A percentile compares a stretch with the other conserved stretches of the same genome.
Evolutionary conservation across 1,140 invertebrate species (phyloP).

Genomic region (Eciton burchellii): DNA sequence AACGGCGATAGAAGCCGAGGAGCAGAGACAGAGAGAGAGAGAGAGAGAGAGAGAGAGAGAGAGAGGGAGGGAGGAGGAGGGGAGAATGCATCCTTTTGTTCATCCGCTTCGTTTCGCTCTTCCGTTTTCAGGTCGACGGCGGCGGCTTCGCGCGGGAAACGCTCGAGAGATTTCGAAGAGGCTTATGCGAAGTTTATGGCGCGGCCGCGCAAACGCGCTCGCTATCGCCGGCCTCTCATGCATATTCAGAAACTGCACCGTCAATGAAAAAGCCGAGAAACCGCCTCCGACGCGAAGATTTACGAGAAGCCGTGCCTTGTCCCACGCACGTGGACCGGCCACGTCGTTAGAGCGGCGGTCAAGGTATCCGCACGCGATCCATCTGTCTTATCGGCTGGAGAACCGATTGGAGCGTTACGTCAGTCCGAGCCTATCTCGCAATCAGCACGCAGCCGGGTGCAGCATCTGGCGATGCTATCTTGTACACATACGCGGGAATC

Average conservation of each 20-base stretch:
- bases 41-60: not conserved
- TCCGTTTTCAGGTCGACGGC: conserved; percentile 47
- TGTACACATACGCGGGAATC: not conserved
- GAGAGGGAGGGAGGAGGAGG: not conserved
- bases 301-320: conserved; percentile 8
- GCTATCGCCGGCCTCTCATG: conserved; percentile 65
- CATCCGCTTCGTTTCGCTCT: conserved; percentile 34
- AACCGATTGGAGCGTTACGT: not conserved
- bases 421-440: not conserved
- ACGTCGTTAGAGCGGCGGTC: not conserved
- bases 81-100: conserved; percentile 43
- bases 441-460: not conserved
- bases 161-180: conserved; percentile 38
- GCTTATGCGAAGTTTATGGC: conserved; percentile 55
- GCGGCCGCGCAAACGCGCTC: conserved; percentile 9
- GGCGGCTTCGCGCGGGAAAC: conserved; percentile 37
- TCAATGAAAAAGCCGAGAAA: conserved; percentile 61
- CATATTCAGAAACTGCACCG: conserved; percentile 74
- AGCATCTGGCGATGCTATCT: not conserved
- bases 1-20: too few species aligned
- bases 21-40: not conserved
- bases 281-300: conserved; percentile 43
- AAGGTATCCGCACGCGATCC: not conserved
- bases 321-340: not conserved
- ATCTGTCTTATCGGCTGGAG: not conserved